Conservation (phyloP, 2,888 invertebrate genomes). For the Leucoptera coffeella region DNA sequence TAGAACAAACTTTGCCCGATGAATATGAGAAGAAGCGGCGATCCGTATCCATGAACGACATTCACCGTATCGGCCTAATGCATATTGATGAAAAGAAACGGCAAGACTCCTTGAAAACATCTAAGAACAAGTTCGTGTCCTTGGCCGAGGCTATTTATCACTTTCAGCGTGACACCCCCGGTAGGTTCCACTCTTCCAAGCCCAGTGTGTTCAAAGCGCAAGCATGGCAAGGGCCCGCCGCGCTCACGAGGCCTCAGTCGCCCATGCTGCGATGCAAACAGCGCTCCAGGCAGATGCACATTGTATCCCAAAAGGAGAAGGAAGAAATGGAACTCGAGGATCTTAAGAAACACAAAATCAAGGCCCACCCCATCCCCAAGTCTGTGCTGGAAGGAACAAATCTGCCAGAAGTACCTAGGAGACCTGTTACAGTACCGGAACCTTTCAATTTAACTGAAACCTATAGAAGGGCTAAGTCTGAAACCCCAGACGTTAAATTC, state of each 20-base stretch:
- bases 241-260: conserved; percentile 43
- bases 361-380: conserved; percentile 59
- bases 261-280: conserved; percentile 47
- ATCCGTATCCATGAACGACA: conserved; percentile 35
- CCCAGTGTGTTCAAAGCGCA: conserved; percentile 18
- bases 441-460: conserved; percentile 60
- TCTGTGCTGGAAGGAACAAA: conserved; percentile 47
- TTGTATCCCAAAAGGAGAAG: conserved; percentile 53
- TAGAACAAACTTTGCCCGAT: conserved; percentile 16
- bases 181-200: conserved; percentile 38
- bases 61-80: conserved; percentile 18
- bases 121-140: conserved; percentile 44
- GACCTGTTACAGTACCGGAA: conserved; percentile 52
- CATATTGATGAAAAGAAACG: no score
- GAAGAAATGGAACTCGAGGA: conserved; percentile 60
- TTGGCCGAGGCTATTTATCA: conserved; percentile 55
- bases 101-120: conserved; percentile 18
- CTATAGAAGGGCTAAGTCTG: conserved; percentile 26
- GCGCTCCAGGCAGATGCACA: conserved; percentile 45
- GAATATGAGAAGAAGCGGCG: conserved; percentile 20
- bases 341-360: conserved; percentile 59
- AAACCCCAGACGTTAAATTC: conserved; percentile 23
- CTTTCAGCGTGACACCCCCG: conserved; percentile 53
- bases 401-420: conserved; percentile 44
- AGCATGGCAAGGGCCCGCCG: conserved; percentile 12